Conservation (phyloP, 1,140 invertebrate species). For the Drosophila aff. region DNA sequence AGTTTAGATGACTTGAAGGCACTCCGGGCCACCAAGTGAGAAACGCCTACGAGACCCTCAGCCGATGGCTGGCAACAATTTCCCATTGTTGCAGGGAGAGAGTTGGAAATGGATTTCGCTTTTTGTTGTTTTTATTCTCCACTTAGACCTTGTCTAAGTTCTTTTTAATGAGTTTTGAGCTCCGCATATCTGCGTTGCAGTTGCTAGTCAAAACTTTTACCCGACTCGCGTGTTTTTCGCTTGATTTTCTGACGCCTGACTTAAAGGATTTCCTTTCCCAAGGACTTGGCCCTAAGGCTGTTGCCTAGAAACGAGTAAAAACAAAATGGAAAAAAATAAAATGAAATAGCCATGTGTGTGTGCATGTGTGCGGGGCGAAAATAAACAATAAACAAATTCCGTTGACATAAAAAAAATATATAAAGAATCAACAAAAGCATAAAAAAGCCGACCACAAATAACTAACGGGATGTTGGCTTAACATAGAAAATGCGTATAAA, state of each 20-base stretch:
- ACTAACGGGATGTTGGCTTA: constrained; percentile 73
- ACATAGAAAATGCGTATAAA: constrained; percentile 76
- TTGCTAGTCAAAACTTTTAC: constrained; percentile 50
- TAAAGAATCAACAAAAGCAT: constrained; percentile 69
- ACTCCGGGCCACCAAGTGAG: constrained; percentile 31
- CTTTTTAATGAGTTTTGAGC: constrained; percentile 61
- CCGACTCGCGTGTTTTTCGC: constrained; percentile 32
- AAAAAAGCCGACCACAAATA: constrained; percentile 69
- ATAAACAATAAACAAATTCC: constrained; percentile 63
- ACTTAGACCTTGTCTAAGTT: constrained; percentile 62
- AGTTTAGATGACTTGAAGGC: constrained; percentile 36
- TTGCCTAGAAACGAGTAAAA: constrained; percentile 32
- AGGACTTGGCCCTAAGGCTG: constrained; percentile 28
- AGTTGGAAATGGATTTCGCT: constrained; percentile 54
- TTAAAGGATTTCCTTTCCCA: constrained; percentile 32
- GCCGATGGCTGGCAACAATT: constrained; percentile 46
- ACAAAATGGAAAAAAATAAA: constrained; percentile 19
- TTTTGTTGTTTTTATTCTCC: constrained; percentile 28
- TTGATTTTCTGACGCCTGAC: constrained; percentile 42
- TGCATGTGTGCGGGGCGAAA: constrained; percentile 6
- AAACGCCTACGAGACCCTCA: constrained; percentile 61
- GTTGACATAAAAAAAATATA: constrained; percentile 56
- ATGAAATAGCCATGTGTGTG: constrained; percentile 35
- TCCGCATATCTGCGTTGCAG: constrained; percentile 69
- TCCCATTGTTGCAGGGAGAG: constrained; percentile 58